Conservation (phyloP, 2,113 vertebrate species). For the Phrynocephalus versicolor region DNA sequence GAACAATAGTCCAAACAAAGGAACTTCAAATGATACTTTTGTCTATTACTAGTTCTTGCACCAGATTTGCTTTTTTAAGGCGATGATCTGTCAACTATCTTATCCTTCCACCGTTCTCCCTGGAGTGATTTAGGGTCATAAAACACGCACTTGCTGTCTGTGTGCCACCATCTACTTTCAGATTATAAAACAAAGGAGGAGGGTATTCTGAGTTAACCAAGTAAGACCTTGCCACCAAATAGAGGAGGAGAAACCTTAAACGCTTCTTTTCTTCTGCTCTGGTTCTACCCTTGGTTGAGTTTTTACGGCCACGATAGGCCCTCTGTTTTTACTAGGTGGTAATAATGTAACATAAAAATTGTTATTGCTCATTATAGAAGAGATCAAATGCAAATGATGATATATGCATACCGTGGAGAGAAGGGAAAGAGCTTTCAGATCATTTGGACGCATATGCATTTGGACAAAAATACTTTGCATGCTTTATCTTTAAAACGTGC, state of each 20-base stretch:
- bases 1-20: no score
- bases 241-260: neutral
- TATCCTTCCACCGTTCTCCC: neutral
- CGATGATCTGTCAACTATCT: no score
- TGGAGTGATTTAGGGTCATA: neutral
- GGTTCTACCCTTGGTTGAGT: neutral
- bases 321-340: neutral
- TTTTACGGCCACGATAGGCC: neutral
- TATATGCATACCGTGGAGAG: neutral
- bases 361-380: constrained; percentile 8
- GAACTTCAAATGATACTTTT: no score
- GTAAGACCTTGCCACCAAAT: neutral
- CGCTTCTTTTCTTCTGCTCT: neutral
- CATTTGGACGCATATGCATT: constrained; percentile 7
- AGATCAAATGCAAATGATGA: neutral
- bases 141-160: neutral
- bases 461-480: neutral
- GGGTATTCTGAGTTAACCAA: neutral
- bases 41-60: no score
- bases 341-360: constrained; percentile 15
- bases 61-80: no score
- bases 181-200: neutral
- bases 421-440: neutral
- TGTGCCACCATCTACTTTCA: neutral
- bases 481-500: neutral